Base-by-base conservation (phyloP, 2,888 invertebrate species). In the Eupithecia exiguata region DNA sequence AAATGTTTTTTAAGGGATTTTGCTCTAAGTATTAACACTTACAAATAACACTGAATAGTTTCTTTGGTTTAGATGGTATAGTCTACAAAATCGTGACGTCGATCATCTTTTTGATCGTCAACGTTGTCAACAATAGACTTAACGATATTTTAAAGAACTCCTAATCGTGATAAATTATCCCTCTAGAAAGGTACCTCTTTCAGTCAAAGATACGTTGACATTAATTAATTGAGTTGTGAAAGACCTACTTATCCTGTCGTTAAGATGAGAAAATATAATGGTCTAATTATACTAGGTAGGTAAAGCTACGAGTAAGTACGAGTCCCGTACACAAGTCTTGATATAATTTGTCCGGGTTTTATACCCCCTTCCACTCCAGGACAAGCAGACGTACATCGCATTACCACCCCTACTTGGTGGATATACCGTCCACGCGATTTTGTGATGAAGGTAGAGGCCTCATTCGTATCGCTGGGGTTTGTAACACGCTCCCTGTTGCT, bases 111-210 rank as follows among this genome's bases (percentile, higher is more conserved):
- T 58, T 58, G 25, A 25, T 58, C 25, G 25, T 14, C 58, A 58
- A 25, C 12, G 21, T 14, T 25, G 25, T 58, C 21, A 53, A 53
- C 10, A 53, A 21, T 49, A 9, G 12, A 12, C 10, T 25, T 5
- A 58, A 9, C 12, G 12, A 12, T 25, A 25, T 58, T 58, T 14
- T 12, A 58, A 25, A 25, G n/a, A 58, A 25, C 14, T 58, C 58
- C 12, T 53, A 53, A 53, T 53, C 53, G 21, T 53, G 53, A 58
- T 58, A 58, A 58, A 58, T 58, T 58, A 58, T 58, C 12, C 25
- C 14, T 0, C 21, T 53, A 4, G 21, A 5, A 58, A 25, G 10
- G 21, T 10, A 21, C 21, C 21, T 5, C 25, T 9, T 58, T 25
- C 25, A 58, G 21, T 12, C 21, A 58, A 58, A 25, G 12, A 25